Evolutionary conservation across 2,797 vertebrate species (phyloP), one percentile per base, ranked within the genome.

Genomic region (Halcyon badia): DNA sequence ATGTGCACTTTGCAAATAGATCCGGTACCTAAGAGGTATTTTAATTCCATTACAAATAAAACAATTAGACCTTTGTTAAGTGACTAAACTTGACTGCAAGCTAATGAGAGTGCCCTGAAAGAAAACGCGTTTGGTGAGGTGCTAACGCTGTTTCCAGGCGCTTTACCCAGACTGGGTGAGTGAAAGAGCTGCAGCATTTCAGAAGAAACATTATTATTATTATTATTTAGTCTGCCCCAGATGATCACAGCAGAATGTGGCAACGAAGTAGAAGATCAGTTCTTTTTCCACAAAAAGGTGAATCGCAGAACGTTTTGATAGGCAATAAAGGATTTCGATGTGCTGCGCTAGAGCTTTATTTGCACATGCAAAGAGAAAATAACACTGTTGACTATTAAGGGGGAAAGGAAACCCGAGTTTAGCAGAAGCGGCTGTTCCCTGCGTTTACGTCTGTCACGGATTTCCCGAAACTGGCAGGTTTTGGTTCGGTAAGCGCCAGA

Each of bases 61-160:
- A 91, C 80, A 95, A 76, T 62, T 57, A 66, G 11, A 60, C 66
- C 83, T 92, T 95, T 92, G 86, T 96, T 94, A 87, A 76, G 62
- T 56, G 21, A 69, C 73, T 65, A n/a, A 69, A 70, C 14, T 56
- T 60, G 39, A 72, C 54, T 62, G 39, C 51, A 54, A 62, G 14
- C 46, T 76, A 76, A 14, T 33, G 72, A 57, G 25, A 65, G 21
- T 35, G 22, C 54, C 37, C 39, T 20, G 18, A 51, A 79, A 91
- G 64, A 87, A 71, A 41, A 21, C 3, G 19, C 8, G 16, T 2
- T 51, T 44, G 14, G 22, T 15, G 25, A 93, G 17, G 31, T 5
- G 9, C 44, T 87, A 41, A 48, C 6, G 15, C n/a, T 66, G 49
- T 10, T 90, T 51, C 46, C 21, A 81, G 49, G 35, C 8, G 10